phyloP scores from a whole-genome alignment of 2,797 vertebrate species.

The Sebastes diploproa region DNA sequence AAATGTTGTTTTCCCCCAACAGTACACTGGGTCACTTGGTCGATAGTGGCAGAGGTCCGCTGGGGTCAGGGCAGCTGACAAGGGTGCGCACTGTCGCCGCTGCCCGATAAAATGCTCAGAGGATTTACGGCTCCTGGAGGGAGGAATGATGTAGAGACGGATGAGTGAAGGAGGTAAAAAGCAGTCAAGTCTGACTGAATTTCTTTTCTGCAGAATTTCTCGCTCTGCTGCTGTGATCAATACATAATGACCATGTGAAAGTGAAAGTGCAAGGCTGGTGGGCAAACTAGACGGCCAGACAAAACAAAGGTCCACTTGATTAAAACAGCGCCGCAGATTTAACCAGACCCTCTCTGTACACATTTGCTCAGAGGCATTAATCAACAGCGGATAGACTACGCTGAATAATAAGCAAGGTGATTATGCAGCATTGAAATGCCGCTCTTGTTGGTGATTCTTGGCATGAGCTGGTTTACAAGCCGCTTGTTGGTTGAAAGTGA shows the following conservation, averaged over 20 bases:
- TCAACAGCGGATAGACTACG: conserved; percentile 69
- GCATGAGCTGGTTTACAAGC: conserved; percentile 62
- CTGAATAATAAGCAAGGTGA: conserved; percentile 75
- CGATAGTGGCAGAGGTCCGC: conserved; percentile 67
- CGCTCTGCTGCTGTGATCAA: conserved; percentile 37
- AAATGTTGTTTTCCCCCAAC: conserved; percentile 76
- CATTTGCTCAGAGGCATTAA: conserved; percentile 73
- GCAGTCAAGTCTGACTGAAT: conserved; percentile 18
- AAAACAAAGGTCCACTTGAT: conserved; percentile 74
- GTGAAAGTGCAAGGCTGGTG: conserved; percentile 22
- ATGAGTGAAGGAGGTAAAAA: conserved; percentile 37
- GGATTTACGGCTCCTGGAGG: conserved; percentile 49
- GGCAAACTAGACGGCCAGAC: conserved; percentile 25
- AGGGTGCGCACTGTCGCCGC: conserved; percentile 49
- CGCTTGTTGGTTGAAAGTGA: conserved; percentile 69
- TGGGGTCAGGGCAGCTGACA: conserved; percentile 69
- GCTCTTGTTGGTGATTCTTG: conserved; percentile 53
- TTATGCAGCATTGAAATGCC: conserved; percentile 64
- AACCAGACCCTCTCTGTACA: conserved; percentile 63
- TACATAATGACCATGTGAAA: conserved; percentile 22
- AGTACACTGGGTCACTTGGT: conserved; percentile 79
- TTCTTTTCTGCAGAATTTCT: conserved; percentile 29
- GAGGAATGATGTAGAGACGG: conserved; percentile 19
- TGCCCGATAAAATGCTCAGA: conserved; percentile 63
- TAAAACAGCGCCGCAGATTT: conserved; percentile 61